These are phyloP conservation scores for Cyclargus thomasi DNA, from an alignment of 1,140 invertebrate species.

Conservation along the genomic window DNA sequence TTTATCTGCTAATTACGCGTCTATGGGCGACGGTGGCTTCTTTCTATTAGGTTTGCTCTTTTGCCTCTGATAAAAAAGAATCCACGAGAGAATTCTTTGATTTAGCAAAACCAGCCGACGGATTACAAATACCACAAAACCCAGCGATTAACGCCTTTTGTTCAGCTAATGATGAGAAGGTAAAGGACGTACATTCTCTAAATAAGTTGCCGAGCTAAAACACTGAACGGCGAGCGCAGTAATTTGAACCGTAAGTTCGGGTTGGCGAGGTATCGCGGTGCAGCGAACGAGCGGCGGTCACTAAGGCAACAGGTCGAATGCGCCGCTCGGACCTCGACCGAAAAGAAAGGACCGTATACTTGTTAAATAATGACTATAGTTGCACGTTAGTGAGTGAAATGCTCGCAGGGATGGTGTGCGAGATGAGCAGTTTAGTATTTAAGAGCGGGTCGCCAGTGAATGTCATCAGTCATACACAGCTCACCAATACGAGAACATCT, in stretches of 20 bases:
- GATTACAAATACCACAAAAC: neutral
- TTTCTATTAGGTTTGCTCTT: no score
- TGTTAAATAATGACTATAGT: conserved; percentile 72
- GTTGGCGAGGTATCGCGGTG: neutral
- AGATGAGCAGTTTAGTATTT: conserved; percentile 71
- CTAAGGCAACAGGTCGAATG: conserved; percentile 64
- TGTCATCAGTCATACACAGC: conserved; percentile 70
- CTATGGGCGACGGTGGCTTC: no score
- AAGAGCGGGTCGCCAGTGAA: conserved; percentile 66
- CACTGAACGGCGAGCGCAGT: conserved; percentile 24
- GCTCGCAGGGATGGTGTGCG: conserved; percentile 67
- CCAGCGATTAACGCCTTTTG: neutral
- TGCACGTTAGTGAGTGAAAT: conserved; percentile 68
- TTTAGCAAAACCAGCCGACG: neutral
- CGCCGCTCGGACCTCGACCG: conserved; percentile 47
- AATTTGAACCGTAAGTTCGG: conserved; percentile 29
- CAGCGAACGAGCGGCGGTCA: conserved; percentile 43
- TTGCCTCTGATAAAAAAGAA: no score
- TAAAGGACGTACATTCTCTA: conserved; percentile 30
- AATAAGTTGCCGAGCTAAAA: conserved; percentile 19
- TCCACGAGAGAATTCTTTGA: neutral
- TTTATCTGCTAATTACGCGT: no score
- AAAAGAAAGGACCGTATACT: conserved; percentile 71
- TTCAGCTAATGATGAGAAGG: conserved; percentile 31
- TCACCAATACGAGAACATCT: conserved; percentile 63